Conservation (phyloP, 2,888 invertebrate genomes). For the Pardosa pseudoannulata region DNA sequence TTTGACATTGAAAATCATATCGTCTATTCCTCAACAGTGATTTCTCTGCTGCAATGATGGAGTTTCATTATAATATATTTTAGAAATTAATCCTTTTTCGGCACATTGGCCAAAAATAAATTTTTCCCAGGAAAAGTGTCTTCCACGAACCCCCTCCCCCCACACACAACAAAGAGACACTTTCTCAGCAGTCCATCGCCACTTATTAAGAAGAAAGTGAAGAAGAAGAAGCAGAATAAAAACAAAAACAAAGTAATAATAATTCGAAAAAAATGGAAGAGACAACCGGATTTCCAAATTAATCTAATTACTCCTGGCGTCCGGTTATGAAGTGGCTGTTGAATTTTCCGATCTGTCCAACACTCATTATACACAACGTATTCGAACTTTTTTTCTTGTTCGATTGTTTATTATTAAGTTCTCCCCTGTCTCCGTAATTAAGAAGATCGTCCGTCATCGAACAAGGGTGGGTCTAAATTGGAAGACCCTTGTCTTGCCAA, state of each 20-base stretch:
- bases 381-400: conserved; percentile 29
- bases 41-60: no score
- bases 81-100: no score
- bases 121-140: no score
- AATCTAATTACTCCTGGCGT: conserved; percentile 66
- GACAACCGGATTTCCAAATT: conserved; percentile 60
- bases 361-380: neutral
- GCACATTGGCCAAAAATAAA: no score
- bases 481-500: neutral
- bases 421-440: conserved; percentile 44
- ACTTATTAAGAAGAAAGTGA: conserved; percentile 30
- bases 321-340: conserved; percentile 50
- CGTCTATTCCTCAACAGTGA: no score
- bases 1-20: no score
- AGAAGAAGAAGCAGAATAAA: neutral
- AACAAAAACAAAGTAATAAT: conserved; percentile 10
- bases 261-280: no score
- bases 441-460: conserved; percentile 54
- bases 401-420: conserved; percentile 39
- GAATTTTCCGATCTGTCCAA: conserved; percentile 16
- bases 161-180: neutral
- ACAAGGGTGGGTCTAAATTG: conserved; percentile 18
- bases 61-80: no score
- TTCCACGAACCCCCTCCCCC: no score
- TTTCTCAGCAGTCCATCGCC: conserved; percentile 32